Percentiles rank a stretch among this genome's conserved stretches.
Evolutionary conservation across 2,888 invertebrate species (phyloP).

Genomic region (Agrochola lota): DNA sequence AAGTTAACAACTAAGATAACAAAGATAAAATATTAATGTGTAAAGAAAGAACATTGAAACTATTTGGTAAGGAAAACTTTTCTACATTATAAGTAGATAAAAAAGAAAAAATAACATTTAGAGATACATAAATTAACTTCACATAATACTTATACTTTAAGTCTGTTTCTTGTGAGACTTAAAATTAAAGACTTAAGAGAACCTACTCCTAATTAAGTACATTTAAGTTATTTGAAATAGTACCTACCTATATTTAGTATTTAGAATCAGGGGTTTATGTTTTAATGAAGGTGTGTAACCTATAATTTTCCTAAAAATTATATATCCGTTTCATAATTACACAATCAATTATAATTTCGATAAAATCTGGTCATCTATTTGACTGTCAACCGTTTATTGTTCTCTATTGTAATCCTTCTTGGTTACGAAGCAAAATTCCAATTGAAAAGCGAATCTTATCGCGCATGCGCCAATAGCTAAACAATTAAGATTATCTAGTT

Average conservation of each 20-base stretch:
- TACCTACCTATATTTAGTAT: neutral
- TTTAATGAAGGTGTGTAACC: neutral
- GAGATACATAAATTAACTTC: neutral
- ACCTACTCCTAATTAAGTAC: neutral
- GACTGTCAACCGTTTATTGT: neutral
- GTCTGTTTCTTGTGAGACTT: neutral
- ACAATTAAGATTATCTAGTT: neutral
- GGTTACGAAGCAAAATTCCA: neutral
- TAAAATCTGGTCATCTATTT: neutral
- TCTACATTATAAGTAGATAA: neutral
- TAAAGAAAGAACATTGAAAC: neutral
- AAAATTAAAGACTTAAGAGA: neutral
- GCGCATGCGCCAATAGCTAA: neutral
- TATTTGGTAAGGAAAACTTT: neutral
- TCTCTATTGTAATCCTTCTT: neutral
- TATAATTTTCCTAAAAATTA: neutral
- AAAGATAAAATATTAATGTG: neutral
- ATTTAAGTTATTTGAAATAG: neutral
- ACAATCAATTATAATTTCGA: neutral
- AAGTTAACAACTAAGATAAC: neutral
- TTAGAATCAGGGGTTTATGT: no score
- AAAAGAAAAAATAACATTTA: neutral
- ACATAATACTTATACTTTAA: neutral
- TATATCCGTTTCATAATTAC: neutral
- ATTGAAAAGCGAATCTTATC: constrained; percentile 23